A percentile compares a stretch with the other conserved stretches of the same genome.
Conservation (phyloP, 1,140 invertebrate genomes). For the Aphelenchoides fujianensis region DNA sequence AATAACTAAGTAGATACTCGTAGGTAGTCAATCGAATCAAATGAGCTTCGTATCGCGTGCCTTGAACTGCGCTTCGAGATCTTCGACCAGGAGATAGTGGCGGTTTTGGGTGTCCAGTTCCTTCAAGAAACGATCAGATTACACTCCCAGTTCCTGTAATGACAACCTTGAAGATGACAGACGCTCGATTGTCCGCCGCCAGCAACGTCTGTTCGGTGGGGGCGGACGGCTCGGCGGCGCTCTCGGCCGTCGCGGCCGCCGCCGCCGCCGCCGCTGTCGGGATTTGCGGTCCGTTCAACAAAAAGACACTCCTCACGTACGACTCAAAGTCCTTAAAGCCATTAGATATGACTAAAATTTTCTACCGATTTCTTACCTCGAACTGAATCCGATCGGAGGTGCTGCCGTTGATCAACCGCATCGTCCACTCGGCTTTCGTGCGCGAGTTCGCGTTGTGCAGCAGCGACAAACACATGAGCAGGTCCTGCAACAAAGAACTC, state of each 20-base stretch:
- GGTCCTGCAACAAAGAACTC: conserved; percentile 41
- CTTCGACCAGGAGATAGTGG: conserved; percentile 26
- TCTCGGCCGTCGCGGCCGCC: no score
- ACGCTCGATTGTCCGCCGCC: neutral
- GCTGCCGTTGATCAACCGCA: conserved; percentile 47
- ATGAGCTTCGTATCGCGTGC: neutral
- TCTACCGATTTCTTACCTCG: conserved; percentile 29
- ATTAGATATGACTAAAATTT: no score
- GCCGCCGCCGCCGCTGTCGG: conserved; percentile 1
- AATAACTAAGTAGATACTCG: neutral
- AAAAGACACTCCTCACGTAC: conserved; percentile 46
- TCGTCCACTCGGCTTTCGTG: conserved; percentile 55
- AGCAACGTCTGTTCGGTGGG: no score
- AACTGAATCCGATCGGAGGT: conserved; percentile 32
- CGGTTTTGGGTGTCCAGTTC: conserved; percentile 27
- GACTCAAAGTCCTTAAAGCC: conserved; percentile 47
- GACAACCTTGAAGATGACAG: neutral
- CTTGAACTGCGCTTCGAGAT: conserved; percentile 31
- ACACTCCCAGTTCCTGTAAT: neutral
- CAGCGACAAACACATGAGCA: conserved; percentile 43
- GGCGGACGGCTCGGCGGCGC: no score
- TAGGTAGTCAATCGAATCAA: neutral
- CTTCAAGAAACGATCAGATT: conserved; percentile 22
- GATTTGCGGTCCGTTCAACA: conserved; percentile 39
- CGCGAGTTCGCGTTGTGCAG: conserved; percentile 42